Conservation (phyloP, 2,888 invertebrate species). For the Cataglyphis cursor region DNA sequence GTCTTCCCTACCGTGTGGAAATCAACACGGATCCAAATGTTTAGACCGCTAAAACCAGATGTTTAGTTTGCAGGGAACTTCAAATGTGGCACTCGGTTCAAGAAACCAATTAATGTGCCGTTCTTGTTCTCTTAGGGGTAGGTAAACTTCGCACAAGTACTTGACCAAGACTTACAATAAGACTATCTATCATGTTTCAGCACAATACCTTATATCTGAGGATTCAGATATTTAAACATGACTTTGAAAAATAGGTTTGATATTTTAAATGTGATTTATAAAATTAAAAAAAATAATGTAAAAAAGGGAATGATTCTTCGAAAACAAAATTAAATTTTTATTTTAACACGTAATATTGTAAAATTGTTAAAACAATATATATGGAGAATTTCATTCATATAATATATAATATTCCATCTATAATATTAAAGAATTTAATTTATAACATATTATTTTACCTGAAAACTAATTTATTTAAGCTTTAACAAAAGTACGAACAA, state of each 20-base stretch:
- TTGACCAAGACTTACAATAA: slow-evolving; percentile 39
- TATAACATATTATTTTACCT: neutral
- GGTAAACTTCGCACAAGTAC: slow-evolving; percentile 48
- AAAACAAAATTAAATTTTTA: neutral
- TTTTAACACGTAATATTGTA: neutral
- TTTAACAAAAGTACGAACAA: slow-evolving; percentile 15
- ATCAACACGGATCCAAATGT: slow-evolving; percentile 57
- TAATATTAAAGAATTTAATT: slow-evolving; percentile 7
- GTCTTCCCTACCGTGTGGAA: slow-evolving; percentile 47
- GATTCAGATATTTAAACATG: neutral
- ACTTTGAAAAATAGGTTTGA: neutral
- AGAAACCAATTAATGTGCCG: slow-evolving; percentile 66
- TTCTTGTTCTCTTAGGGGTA: slow-evolving; percentile 30
- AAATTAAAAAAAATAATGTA: neutral
- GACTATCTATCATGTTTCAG: slow-evolving; percentile 26
- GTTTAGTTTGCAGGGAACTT: slow-evolving; percentile 58
- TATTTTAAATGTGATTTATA: neutral
- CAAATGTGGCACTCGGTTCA: slow-evolving; percentile 55
- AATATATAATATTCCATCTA: neutral
- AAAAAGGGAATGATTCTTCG: neutral
- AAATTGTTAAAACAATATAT: slow-evolving; percentile 5
- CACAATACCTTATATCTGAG: slow-evolving; percentile 16
- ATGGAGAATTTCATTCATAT: neutral
- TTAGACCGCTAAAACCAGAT: slow-evolving; percentile 67
- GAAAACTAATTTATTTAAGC: neutral